Evolutionary conservation across 2,888 invertebrate species (phyloP), one percentile per base, ranked within the genome.

Genomic region (Ariolimax columbianus): DNA sequence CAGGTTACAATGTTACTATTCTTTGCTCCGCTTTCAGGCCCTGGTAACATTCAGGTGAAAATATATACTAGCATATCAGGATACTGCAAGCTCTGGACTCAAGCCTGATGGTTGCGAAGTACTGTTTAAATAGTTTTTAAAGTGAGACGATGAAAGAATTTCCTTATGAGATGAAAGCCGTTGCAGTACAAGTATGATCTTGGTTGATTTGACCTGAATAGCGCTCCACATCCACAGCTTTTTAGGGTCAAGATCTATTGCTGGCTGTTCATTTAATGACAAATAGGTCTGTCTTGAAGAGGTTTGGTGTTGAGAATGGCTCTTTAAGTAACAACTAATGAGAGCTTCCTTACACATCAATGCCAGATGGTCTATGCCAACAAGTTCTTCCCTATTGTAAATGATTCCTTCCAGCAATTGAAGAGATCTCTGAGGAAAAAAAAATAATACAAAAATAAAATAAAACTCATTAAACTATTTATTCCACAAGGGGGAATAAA

Each of bases 361-460:
- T 14, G 85, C 59, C 7, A 85, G 40, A 23, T 40, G 68, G 63
- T 85, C 85, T 33, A 82, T 43, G 19, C 36, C 51, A 26, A 85
- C 66, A 66, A 85, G 51, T 36, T 85, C 85, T 36, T 85, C 85
- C 33, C 38, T 55, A 36, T 82, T 85, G 43, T 75, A 78, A 43
- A 85, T 73, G 0, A 85, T 68, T 55, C 77, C 82, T 63, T 85
- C 85, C 51, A 85, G 72, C n/a, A 82, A 36, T 43, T 85, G 85
- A 33, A 85, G 77, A 40, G 77, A 47, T 82, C 82, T 82, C 85
- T 85, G 77, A n/a, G n/a, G n/a, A n/a, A n/a, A n/a, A n/a, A 19
- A 59, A 77, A 73, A 72, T 9, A 68, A 47, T 4, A 38, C 43
- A 26, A 38, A 79, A 36, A n/a, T 6, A 33, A 17, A 72, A 73